Evolutionary conservation across 1,140 invertebrate genomes (phyloP).

Genomic region (Physella acuta): DNA sequence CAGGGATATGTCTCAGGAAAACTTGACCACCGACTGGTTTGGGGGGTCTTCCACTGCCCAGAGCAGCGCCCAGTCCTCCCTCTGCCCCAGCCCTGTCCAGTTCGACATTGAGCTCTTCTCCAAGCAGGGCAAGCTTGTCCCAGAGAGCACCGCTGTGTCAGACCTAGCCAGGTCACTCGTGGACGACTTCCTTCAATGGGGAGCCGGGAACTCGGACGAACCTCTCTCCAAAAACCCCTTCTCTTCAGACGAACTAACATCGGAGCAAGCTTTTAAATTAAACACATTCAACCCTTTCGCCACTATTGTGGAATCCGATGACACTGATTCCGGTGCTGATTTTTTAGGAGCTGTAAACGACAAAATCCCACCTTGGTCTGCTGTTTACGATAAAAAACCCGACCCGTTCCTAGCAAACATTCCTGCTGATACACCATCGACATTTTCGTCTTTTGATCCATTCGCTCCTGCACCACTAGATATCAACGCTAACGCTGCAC

Average conservation of each 20-base stretch:
- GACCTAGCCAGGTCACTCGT: constrained; percentile 42
- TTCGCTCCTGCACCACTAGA: constrained; percentile 20
- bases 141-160: constrained; percentile 37
- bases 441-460: constrained; percentile 13
- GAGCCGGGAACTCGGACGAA: constrained; percentile 21
- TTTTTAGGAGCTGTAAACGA: constrained; percentile 14
- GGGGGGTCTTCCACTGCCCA: constrained; percentile 26
- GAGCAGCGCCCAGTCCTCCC: constrained; percentile 43
- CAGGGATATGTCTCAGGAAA: constrained; percentile 16
- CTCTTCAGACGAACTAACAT: constrained; percentile 26
- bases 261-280: constrained; percentile 19
- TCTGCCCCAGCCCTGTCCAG: constrained; percentile 40
- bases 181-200: constrained; percentile 48
- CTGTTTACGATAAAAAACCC: not conserved
- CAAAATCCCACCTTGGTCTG: not conserved
- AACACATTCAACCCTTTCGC: constrained; percentile 41
- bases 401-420: constrained; percentile 3
- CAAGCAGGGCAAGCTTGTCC: constrained; percentile 27
- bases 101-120: constrained; percentile 38
- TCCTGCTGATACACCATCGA: constrained; percentile 1
- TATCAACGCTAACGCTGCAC: constrained; percentile 25
- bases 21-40: constrained; percentile 28
- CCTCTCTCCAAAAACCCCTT: constrained; percentile 32
- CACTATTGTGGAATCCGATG: constrained; percentile 32
- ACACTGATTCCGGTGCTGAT: constrained; percentile 21